Evolutionary conservation across 2,888 invertebrate genomes (phyloP), one percentile per base, ranked within the genome.

Genomic region (Pecten maximus): DNA sequence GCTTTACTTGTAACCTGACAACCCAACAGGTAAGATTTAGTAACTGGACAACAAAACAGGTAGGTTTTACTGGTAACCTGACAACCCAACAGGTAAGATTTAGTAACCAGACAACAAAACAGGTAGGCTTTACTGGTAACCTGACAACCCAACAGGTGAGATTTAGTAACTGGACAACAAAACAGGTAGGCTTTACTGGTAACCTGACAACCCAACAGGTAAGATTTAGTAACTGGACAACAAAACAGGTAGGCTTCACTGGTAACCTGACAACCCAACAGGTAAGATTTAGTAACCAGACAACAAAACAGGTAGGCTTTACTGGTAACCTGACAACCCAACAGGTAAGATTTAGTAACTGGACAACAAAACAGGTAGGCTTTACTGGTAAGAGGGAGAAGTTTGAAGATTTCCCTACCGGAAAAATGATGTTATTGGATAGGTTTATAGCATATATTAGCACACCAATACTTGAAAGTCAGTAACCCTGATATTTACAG

Each of bases 91-190:
- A 23, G 40, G 87, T 40, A 40, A 28, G 87, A 39, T 54, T 74
- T 28, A 48, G 60, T n/a, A n/a, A n/a, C n/a, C n/a, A n/a, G n/a
- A n/a, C n/a, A n/a, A n/a, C n/a, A n/a, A n/a, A n/a, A n/a, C n/a
- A n/a, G n/a, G n/a, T n/a, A n/a, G n/a, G n/a, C n/a, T n/a, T n/a
- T 44, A 12, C 6, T 12, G 12, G 44, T 44, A 50, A 48, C 89
- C 89, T n/a, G 23, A 54, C 19, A 89, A 89, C 54, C 6, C 89
- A 44, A 89, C 89, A 89, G 86, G 89, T 89, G n/a, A 16, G 19
- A 23, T 88, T 28, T 8, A 8, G 44, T 40, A n/a, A 40, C 19
- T 35, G 88, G 87, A 28, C 15, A 87, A 87, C 87, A 16, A 16
- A 23, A 87, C 87, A 87, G 87, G 87, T 87, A 16, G 15, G 35